A percentile compares a stretch with the other conserved stretches of the same genome.
These are phyloP conservation scores for Agelastica alni DNA, from an alignment of 2,888 invertebrate genomes.

Conservation along the genomic window DNA sequence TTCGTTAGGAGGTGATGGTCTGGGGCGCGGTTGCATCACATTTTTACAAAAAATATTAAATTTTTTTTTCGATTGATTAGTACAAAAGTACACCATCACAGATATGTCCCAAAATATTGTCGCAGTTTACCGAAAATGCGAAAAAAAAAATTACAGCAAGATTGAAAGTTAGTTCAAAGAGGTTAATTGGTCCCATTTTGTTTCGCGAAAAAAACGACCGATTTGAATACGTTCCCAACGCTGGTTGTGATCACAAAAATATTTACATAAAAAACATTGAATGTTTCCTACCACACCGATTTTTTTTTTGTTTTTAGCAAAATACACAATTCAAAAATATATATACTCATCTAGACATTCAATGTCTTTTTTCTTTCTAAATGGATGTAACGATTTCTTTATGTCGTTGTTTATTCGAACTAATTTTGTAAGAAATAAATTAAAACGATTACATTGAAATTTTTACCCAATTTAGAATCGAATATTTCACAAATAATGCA, in stretches of 20 bases:
- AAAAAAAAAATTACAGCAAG: too few species aligned
- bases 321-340: slow-evolving; percentile 33
- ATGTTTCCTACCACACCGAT: slow-evolving; percentile 21
- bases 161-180: slow-evolving; percentile 4
- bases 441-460: not conserved
- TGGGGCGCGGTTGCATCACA: too few species aligned
- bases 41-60: too few species aligned
- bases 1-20: too few species aligned
- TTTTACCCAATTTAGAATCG: not conserved
- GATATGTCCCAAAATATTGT: slow-evolving; percentile 21
- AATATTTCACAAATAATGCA: not conserved
- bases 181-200: slow-evolving; percentile 20
- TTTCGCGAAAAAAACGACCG: slow-evolving; percentile 1
- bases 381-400: slow-evolving; percentile 2
- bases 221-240: slow-evolving; percentile 25
- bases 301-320: slow-evolving; percentile 24
- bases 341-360: slow-evolving; percentile 30
- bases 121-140: slow-evolving; percentile 2
- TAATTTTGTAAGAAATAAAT: not conserved
- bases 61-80: too few species aligned
- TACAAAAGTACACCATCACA: too few species aligned
- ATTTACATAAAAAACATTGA: slow-evolving; percentile 28
- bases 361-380: slow-evolving; percentile 24
- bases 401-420: slow-evolving; percentile 17
- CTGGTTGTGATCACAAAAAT: slow-evolving; percentile 4